Conservation (phyloP, 2,797 vertebrate species). For the Lepilemur ruficaudatus region DNA sequence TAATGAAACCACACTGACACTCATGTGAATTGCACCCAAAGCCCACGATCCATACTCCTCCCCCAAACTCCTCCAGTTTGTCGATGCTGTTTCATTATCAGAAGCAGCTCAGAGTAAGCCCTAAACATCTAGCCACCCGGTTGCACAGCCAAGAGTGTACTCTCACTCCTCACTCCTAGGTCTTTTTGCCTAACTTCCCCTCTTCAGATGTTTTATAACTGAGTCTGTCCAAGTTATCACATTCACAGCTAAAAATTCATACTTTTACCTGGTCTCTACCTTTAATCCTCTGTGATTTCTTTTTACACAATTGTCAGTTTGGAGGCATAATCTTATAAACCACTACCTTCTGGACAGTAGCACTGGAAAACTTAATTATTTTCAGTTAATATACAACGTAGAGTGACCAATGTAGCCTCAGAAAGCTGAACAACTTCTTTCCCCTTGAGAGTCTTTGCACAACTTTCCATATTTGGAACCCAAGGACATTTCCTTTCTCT, state of each 20-base stretch:
- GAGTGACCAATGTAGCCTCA: neutral
- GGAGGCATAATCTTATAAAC: neutral
- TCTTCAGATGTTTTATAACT: neutral
- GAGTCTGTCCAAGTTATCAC: neutral
- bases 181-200: neutral
- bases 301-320: neutral
- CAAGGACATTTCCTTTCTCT: constrained; percentile 33
- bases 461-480: neutral
- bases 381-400: neutral
- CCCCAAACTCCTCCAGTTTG: neutral
- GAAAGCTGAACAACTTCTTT: neutral
- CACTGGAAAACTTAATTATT: neutral
- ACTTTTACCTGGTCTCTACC: neutral
- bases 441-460: neutral
- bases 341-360: neutral
- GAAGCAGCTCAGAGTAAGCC: neutral
- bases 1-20: neutral
- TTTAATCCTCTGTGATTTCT: neutral
- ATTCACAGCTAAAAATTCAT: neutral
- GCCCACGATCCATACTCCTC: neutral
- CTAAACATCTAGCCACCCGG: neutral
- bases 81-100: neutral
- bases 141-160: neutral
- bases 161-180: neutral
- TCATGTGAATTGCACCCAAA: neutral